Conservation (phyloP, 2,113 vertebrate species). For the Solenodon paradoxus region DNA sequence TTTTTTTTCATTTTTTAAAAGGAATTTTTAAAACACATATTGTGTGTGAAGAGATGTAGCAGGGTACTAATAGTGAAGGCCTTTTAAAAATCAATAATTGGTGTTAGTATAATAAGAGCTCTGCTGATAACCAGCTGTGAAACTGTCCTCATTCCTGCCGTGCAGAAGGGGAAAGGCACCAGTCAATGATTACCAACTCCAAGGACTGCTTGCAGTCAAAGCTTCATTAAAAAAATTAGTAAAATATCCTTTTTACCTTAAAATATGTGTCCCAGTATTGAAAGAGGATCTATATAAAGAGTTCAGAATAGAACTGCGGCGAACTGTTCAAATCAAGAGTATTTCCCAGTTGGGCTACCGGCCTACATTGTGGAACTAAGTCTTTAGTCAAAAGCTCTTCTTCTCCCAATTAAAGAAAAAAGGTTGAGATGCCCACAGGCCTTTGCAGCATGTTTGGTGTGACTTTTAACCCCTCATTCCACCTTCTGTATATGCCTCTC, state of each 20-base stretch:
- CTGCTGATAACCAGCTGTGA: slow-evolving; percentile 81
- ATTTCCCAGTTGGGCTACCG: slow-evolving; percentile 83
- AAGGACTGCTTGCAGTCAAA: slow-evolving; percentile 78
- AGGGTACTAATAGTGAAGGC: slow-evolving; percentile 71
- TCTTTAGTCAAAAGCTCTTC: slow-evolving; percentile 83
- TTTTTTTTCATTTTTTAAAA: slow-evolving; percentile 75
- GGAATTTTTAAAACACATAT: slow-evolving; percentile 63
- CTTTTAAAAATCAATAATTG: slow-evolving; percentile 83
- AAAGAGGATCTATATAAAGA: slow-evolving; percentile 73
- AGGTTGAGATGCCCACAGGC: slow-evolving; percentile 80
- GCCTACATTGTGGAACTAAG: slow-evolving; percentile 84
- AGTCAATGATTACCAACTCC: slow-evolving; percentile 77
- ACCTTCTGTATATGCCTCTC: slow-evolving; percentile 72
- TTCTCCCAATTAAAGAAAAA: slow-evolving; percentile 86
- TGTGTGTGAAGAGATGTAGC: slow-evolving; percentile 77
- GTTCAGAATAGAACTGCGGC: slow-evolving; percentile 79
- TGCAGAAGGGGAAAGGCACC: slow-evolving; percentile 73
- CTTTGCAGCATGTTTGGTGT: slow-evolving; percentile 80
- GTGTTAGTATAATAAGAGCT: slow-evolving; percentile 80
- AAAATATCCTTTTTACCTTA: slow-evolving; percentile 79
- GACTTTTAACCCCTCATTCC: slow-evolving; percentile 82
- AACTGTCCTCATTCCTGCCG: slow-evolving; percentile 72
- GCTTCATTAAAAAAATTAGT: slow-evolving; percentile 84
- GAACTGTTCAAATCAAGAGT: slow-evolving; percentile 82
- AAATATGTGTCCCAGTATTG: slow-evolving; percentile 79